Base-by-base conservation (phyloP, 2,797 vertebrate species). In the Oryzias sinensis region DNA sequence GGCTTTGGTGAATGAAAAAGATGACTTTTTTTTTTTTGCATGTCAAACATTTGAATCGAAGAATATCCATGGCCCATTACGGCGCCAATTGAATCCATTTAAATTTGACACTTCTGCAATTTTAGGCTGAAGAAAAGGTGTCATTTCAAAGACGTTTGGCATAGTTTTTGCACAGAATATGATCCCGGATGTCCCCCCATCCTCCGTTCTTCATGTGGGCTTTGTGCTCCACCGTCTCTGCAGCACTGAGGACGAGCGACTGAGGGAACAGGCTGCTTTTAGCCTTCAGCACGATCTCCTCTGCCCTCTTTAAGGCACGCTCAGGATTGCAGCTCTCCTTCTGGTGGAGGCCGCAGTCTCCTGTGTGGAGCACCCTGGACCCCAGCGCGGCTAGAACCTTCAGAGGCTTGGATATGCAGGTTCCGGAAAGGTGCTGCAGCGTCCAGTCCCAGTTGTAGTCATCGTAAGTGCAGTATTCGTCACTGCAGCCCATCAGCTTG, bases 371-470 rank as follows among this genome's bases (percentile, higher is more conserved):
- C 5, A 93, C 88, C 62, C 93, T 79, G 45, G 92, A 90, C 4
- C 83, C 88, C 49, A 77, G 74, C 0, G 89, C 84, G 14, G 72
- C 85, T 1, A 88, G 78, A 24, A 92, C 93, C 44, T 92, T 93
- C 4, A 94, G 77, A 2, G 92, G 84, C 52, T 89, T 92, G 0
- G 90, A 62, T n/a, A 93, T 87, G 86, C 93, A 94, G 1, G 83
- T 64, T 3, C 91, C 92, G 0, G 93, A 93, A 4, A 94, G 75
- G 61, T 90, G 83, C 84, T 93, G 93, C 52, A 94, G 51, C 14
- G 91, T 93, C 93, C 93, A 94, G 80, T 94, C 93, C 93, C 93
- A 94, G 85, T 94, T 94, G 69, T 94, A 94, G 62, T 94, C 93
- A 0, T 94, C 93, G 1, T 93, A 93, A 37, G 90, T 89, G 84